Evolutionary conservation across 2,113 vertebrate genomes (phyloP).

Genomic region (Athene cunicularia): DNA sequence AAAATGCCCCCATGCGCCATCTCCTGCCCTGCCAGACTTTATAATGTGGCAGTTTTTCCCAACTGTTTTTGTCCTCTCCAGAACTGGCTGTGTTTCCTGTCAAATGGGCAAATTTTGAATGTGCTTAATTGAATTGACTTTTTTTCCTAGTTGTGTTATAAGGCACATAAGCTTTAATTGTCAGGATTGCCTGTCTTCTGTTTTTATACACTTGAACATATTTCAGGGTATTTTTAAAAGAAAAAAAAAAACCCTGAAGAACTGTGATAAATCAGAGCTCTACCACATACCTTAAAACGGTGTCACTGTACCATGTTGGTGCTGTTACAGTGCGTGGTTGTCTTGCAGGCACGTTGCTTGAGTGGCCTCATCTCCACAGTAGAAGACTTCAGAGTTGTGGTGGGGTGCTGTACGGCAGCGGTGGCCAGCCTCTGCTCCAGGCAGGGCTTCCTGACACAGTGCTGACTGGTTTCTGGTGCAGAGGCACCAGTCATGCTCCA

Average conservation of each 20-base stretch:
- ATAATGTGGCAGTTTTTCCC: neutral
- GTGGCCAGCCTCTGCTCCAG: neutral
- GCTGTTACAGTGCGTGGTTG: neutral
- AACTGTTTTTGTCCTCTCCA: neutral
- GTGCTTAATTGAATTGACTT: neutral
- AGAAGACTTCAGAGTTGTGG: neutral
- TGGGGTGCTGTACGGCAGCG: neutral
- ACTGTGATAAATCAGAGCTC: neutral
- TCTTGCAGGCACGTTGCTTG: neutral
- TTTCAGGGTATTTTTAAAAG: neutral
- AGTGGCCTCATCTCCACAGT: neutral
- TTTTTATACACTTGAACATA: neutral
- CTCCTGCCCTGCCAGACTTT: neutral
- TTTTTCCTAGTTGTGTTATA: neutral
- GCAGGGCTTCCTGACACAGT: neutral
- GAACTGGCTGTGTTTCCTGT: neutral
- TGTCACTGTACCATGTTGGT: neutral
- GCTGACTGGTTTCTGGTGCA: neutral
- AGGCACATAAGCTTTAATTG: neutral
- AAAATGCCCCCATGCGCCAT: rapidly evolving
- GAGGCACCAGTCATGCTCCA: rapidly evolving
- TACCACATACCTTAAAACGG: neutral
- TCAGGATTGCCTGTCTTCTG: neutral
- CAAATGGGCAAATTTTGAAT: neutral
- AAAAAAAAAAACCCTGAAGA: neutral